A percentile compares a stretch with the other conserved stretches of the same genome.
phyloP scores from a whole-genome alignment of 1,140 invertebrate species.

The Papilio polyxenes region DNA sequence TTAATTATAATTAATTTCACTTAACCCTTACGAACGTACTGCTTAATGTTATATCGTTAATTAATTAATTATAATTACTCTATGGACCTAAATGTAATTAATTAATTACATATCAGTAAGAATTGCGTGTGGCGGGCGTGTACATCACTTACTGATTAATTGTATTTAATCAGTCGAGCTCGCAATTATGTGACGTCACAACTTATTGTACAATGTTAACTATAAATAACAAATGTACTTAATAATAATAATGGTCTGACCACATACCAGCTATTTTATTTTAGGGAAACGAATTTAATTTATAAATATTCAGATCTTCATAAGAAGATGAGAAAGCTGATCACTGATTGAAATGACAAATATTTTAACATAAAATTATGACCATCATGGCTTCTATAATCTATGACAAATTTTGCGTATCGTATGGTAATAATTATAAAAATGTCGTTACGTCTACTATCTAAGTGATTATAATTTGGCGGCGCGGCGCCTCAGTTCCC shows the following conservation, averaged over 20 bases:
- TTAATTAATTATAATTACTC: slow-evolving; percentile 16
- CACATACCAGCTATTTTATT: neutral
- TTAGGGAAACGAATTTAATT: neutral
- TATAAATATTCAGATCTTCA: too few species aligned
- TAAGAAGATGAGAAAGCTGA: neutral
- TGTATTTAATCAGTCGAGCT: slow-evolving; percentile 2
- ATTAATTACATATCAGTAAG: slow-evolving; percentile 7
- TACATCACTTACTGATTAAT: slow-evolving; percentile 23
- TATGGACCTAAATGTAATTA: slow-evolving; percentile 19
- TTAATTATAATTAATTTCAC: neutral
- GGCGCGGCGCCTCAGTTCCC: slow-evolving; percentile 42
- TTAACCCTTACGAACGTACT: neutral
- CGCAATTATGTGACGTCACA: neutral
- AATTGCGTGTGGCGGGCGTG: slow-evolving; percentile 11
- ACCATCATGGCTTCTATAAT: neutral
- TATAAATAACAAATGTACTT: slow-evolving; percentile 11
- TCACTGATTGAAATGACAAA: neutral
- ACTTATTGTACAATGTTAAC: slow-evolving; percentile 10
- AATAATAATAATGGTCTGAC: neutral
- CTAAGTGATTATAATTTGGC: slow-evolving; percentile 26
- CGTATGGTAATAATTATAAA: neutral
- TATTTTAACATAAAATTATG: too few species aligned
- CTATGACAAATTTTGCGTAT: neutral
- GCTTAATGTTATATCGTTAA: slow-evolving; percentile 4
- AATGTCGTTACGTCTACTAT: neutral